Base-by-base conservation (phyloP, 2,888 invertebrate genomes). In the Pterostichus niger region DNA sequence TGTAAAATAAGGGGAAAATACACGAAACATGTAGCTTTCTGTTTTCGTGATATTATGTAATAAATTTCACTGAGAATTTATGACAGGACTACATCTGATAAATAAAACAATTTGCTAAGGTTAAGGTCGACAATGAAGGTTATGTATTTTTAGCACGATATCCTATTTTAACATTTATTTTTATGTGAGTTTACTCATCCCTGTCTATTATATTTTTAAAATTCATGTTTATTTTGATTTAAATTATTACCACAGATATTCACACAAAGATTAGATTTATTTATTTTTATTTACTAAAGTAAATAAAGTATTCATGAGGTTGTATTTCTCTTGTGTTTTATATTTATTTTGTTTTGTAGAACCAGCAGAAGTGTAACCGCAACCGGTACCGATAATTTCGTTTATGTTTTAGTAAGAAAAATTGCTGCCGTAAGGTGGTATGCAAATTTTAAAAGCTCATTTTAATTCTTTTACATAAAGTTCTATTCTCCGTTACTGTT, bases 91-190 rank as follows among this genome's bases (percentile, higher is more conserved):
- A 49, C 49, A 49, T 49, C 49, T 49, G n/a, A 49, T 49, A 64
- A 64, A 56, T 13, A 33, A 64, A 64, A 35, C 33, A 33, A 64
- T 64, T 64, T 64, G 64, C 49, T 64, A 64, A 64, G 64, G 64
- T 64, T 64, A 64, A 64, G 64, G 64, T 64, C 64, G 33, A 49
- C 13, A 33, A 64, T 64, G 64, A 64, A 64, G 64, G 64, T 33
- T 64, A 64, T 31, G 64, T 64, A 64, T 64, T 64, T 64, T 64
- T 64, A 64, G 64, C 64, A 64, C 64, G 64, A 64, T 7, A 64
- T 64, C n/a, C 31, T 35, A 24, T 13, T 40, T 35, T 64, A 64
- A 64, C 33, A 35, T 64, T 64, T 13, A 64, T 64, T 35, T 64
- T 64, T 13, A 13, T n/a, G 2, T 33, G 2, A 7, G 40, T 6